A percentile compares a stretch with the other conserved stretches of the same genome.
phyloP scores from a whole-genome alignment of 2,113 vertebrate genomes.

The rabbit (Oryctolagus cuniculus) region mOryCun1.1 NC_091433.1:137812001-137812500 shows the following conservation, averaged over 20 bases:
- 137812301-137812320: neutral
- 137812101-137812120: neutral
- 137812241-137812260: neutral
- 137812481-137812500: neutral
- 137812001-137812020: neutral
- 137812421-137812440: neutral
- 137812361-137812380: neutral
- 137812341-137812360: neutral
- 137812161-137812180: neutral
- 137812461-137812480: neutral
- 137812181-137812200: neutral
- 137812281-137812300: neutral
- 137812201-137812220: no score
- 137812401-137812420: neutral
- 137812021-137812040: neutral
- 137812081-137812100: neutral
- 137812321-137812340: neutral
- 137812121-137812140: neutral
- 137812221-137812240: neutral
- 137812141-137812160: neutral
- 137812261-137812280: no score
- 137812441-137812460: neutral
- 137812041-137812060: neutral
- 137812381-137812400: neutral
- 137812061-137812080: neutral